phyloP scores from a whole-genome alignment of 2,113 vertebrate species.

The Pan troglodytes region NHGRI_mPanTro3-v2.1_pri NC_072415.2:47703001-47703500 shows the following conservation, averaged over 20 bases:
- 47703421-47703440: not conserved
- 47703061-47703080: not conserved
- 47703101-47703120: not conserved
- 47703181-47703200: not conserved
- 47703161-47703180: slow-evolving; percentile 6
- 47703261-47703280: not conserved
- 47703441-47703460: not conserved
- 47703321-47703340: not conserved
- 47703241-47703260: not conserved
- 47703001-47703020: slow-evolving; percentile 21
- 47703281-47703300: not conserved
- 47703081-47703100: not conserved
- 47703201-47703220: slow-evolving; percentile 21
- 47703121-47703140: not conserved
- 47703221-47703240: not conserved
- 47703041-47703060: not conserved
- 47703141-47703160: not conserved
- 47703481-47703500: not conserved
- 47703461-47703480: not conserved
- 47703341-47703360: not conserved
- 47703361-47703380: not conserved
- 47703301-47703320: not conserved
- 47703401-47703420: not conserved
- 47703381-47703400: not conserved
- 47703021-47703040: not conserved